These are phyloP conservation scores for Chamaetylas fuelleborni DNA, from an alignment of 2,113 vertebrate genomes.

Conservation along the genomic window DNA sequence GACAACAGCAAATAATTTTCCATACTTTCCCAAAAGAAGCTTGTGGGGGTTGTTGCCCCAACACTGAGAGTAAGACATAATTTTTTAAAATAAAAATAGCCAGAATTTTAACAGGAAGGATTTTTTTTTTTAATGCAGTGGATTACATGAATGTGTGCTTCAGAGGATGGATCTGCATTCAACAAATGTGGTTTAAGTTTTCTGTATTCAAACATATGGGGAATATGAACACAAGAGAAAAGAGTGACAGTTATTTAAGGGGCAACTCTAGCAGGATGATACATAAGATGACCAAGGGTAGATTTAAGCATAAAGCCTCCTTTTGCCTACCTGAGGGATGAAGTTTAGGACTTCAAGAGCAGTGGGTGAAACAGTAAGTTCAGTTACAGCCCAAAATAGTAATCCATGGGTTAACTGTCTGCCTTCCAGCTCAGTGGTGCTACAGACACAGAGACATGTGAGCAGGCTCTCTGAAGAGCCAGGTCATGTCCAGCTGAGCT, in stretches of 20 bases:
- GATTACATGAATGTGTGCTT: not conserved
- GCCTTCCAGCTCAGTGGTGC: not conserved
- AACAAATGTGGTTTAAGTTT: not conserved
- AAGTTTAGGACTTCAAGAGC: not conserved
- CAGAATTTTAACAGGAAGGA: not conserved
- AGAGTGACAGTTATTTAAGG: not conserved
- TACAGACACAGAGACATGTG: not conserved
- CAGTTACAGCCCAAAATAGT: not conserved
- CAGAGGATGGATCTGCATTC: not conserved
- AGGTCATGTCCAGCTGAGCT: not conserved
- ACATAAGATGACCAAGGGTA: not conserved
- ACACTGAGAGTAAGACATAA: not conserved
- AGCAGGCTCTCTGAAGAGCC: not conserved
- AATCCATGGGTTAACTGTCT: not conserved
- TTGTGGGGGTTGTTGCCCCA: not conserved
- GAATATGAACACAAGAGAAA: not conserved
- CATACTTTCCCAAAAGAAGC: not conserved
- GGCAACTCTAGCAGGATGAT: not conserved
- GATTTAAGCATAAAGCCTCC: not conserved
- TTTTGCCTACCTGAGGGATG: not conserved
- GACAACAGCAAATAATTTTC: not conserved
- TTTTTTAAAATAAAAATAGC: not conserved
- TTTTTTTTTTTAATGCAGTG: not conserved
- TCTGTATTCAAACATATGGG: not conserved
- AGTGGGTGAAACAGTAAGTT: not conserved